Evolutionary conservation across 2,888 invertebrate species (phyloP), one percentile per base, ranked within the genome.

Genomic region (Eristalinus sepulchralis): DNA sequence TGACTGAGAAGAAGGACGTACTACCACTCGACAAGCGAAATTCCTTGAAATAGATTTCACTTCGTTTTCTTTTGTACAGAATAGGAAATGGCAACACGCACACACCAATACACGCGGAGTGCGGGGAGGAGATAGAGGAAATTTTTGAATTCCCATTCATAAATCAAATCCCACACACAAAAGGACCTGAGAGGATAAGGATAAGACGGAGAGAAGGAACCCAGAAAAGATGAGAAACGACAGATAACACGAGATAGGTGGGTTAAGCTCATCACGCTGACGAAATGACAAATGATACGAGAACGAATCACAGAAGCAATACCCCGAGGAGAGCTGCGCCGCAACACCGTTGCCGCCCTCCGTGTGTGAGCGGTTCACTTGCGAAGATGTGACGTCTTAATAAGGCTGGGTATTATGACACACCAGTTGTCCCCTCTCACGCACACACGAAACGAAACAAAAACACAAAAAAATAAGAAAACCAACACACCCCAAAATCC

Each of bases 331-430:
- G 39, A 3, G 6, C 4, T 17, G 47, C 17, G 17, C 6, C 8
- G 47, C 17, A 13, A n/a, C n/a, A n/a, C n/a, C n/a, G 11, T 47
- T 27, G 27, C 2, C 64, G 76, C 70, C 63, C 70, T 82, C 68
- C 86, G 17, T 47, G 3, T 9, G 39, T 13, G 39, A 11, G 2
- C 39, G 13, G 78, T 78, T 78, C 83, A 78, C 75, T n/a, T 64
- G 83, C 27, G 2, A 27, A 5, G 5, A 75, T 83, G 75, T 86
- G 83, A 86, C 83, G 75, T 86, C 86, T 86, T 86, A 82, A 86
- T 79, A 83, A 79, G 86, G 79, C 75, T 20, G 31, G 86, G 78
- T 79, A 79, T 86, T 86, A 83, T 86, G 86, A 86, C 83, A 79
- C 83, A 75, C 86, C 57, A 72, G 71, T 66, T 24, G 53, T 31